Percentiles rank a stretch among this genome's conserved stretches.
Evolutionary conservation across 2,888 invertebrate species (phyloP).

Genomic region (Ptychoptera contaminata): DNA sequence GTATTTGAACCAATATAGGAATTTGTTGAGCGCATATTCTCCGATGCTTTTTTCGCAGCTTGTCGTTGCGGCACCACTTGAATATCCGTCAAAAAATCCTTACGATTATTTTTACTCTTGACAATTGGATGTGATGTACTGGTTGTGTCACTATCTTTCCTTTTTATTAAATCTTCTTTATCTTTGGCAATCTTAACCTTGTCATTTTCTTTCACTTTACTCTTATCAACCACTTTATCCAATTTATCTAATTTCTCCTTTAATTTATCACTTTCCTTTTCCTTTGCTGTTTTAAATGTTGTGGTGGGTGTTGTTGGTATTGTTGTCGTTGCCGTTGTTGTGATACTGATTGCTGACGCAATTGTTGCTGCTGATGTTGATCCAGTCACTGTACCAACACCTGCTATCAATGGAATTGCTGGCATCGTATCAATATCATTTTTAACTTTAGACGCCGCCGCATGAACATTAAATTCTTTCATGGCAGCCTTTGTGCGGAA

Average conservation of each 20-base stretch:
- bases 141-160: conserved; percentile 12
- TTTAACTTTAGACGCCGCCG: conserved; percentile 8
- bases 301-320: too few species aligned
- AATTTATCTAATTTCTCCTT: neutral
- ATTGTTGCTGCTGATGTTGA: conserved; percentile 1
- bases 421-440: conserved; percentile 11
- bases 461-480: conserved; percentile 55
- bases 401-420: conserved; percentile 18
- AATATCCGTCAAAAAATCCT: conserved; percentile 56
- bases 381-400: neutral
- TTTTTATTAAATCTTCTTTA: conserved; percentile 29
- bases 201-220: conserved; percentile 10
- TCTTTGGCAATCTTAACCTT: conserved; percentile 6
- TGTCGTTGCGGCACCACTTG: conserved; percentile 73
- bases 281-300: neutral
- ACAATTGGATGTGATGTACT: conserved; percentile 11
- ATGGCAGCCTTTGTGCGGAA: conserved; percentile 71
- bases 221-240: conserved; percentile 12
- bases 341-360: conserved; percentile 18
- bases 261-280: neutral
- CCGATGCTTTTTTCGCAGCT: conserved; percentile 81
- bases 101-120: conserved; percentile 17
- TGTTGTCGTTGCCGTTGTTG: conserved; percentile 16
- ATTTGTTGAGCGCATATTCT: conserved; percentile 62
- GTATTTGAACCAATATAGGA: conserved; percentile 14